Conservation (phyloP, 2,113 vertebrate species). For the Taurulus bubalis region DNA sequence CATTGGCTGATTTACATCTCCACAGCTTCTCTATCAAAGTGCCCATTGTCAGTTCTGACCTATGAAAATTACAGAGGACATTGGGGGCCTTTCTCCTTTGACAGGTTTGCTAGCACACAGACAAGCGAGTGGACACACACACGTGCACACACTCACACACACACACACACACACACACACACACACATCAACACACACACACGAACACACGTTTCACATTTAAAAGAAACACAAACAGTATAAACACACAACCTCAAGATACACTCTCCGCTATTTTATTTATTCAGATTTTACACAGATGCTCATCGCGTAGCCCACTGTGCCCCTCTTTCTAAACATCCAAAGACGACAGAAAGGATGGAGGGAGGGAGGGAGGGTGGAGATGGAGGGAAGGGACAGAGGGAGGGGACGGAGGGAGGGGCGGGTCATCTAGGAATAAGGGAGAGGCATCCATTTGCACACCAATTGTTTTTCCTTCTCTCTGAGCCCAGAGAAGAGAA, state of each 20-base stretch:
- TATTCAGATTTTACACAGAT: slow-evolving; percentile 63
- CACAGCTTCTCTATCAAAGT: slow-evolving; percentile 86
- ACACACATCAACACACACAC: slow-evolving; percentile 12
- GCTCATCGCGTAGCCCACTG: slow-evolving; percentile 22
- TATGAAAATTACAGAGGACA: slow-evolving; percentile 85
- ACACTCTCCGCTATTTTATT: slow-evolving; percentile 55
- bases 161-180: slow-evolving; percentile 8
- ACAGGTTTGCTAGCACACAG: slow-evolving; percentile 63
- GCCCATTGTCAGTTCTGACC: slow-evolving; percentile 84
- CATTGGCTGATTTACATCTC: slow-evolving; percentile 86
- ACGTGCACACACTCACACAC: slow-evolving; percentile 34
- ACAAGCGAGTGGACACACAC: slow-evolving; percentile 36
- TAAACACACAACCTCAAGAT: slow-evolving; percentile 61
- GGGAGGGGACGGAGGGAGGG: slow-evolving; percentile 41
- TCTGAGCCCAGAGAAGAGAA: slow-evolving; percentile 78
- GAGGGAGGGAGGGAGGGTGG: slow-evolving; percentile 44
- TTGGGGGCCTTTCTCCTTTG: slow-evolving; percentile 76
- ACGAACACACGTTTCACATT: not conserved
- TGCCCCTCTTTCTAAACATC: slow-evolving; percentile 56
- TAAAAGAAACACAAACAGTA: slow-evolving; percentile 24
- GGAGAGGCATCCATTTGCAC: slow-evolving; percentile 84
- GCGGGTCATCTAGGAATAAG: slow-evolving; percentile 76
- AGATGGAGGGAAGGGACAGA: slow-evolving; percentile 41
- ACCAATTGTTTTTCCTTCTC: slow-evolving; percentile 85
- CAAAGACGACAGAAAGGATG: slow-evolving; percentile 46